Evolutionary conservation across 1,140 invertebrate genomes (phyloP).

Genomic region (Copidosoma floridanum): DNA sequence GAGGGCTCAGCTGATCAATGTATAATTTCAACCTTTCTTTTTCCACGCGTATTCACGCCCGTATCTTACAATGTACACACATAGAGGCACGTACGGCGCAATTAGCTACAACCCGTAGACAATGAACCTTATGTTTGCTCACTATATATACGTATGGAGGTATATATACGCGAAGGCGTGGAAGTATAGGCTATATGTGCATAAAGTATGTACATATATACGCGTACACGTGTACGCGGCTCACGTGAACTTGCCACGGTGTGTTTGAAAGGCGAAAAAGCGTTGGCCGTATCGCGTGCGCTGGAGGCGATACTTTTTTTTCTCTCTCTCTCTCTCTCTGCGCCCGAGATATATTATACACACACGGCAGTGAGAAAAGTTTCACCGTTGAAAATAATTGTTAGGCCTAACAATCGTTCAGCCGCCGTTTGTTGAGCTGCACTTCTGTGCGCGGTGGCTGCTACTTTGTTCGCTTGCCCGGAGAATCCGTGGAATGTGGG

Average conservation of each 20-base stretch:
- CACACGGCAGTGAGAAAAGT: slow-evolving; percentile 4
- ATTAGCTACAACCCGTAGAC: slow-evolving; percentile 17
- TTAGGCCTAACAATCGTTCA: background rate
- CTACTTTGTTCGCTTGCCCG: too few relatives aligned
- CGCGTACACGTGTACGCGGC: slow-evolving; percentile 10
- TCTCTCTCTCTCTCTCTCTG: too few relatives aligned
- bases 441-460: background rate
- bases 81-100: background rate
- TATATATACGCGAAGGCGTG: background rate
- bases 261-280: background rate
- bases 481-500: background rate
- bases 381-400: background rate
- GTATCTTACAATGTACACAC: too few relatives aligned
- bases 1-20: slow-evolving; percentile 5
- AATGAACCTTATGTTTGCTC: slow-evolving; percentile 24
- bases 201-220: background rate
- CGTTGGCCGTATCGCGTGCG: slow-evolving; percentile 5
- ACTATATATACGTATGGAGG: slow-evolving; percentile 22
- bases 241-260: slow-evolving; percentile 12
- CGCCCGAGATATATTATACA: too few relatives aligned
- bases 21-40: slow-evolving; percentile 23
- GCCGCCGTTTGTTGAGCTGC: too few relatives aligned
- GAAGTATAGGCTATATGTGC: background rate
- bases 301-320: too few relatives aligned
- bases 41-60: background rate